These are phyloP conservation scores for Pungitius pungitius DNA, from an alignment of 2,113 vertebrate genomes.

Conservation along the genomic window DNA sequence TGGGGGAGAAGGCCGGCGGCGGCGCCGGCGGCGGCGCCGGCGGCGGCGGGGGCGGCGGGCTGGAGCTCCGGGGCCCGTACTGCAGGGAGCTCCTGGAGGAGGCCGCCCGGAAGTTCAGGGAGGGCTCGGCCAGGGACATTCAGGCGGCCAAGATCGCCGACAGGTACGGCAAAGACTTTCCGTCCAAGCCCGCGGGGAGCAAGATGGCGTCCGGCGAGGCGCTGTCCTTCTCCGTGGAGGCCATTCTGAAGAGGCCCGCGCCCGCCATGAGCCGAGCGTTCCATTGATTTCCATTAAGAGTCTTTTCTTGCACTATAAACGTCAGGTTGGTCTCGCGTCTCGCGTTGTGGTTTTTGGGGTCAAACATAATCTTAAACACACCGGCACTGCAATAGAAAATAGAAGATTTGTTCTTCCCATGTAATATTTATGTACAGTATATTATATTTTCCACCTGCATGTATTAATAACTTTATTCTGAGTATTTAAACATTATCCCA, in stretches of 20 bases:
- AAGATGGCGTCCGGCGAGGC: conserved; percentile 86
- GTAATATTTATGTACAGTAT: conserved; percentile 72
- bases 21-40: conserved; percentile 19
- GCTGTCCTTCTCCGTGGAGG: conserved; percentile 95
- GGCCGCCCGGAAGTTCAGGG: conserved; percentile 86
- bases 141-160: conserved; percentile 82
- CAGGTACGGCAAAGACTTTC: conserved; percentile 84
- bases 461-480: conserved; percentile 75
- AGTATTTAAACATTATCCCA: conserved; percentile 82
- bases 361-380: conserved; percentile 22
- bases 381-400: conserved; percentile 33
- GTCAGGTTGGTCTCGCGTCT: conserved; percentile 27
- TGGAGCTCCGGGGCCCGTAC: conserved; percentile 83
- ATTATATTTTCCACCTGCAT: conserved; percentile 75
- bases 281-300: conserved; percentile 69
- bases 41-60: conserved; percentile 16
- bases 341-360: neutral
- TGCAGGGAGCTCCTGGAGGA: conserved; percentile 90
- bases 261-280: conserved; percentile 84
- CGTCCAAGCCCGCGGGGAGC: conserved; percentile 83
- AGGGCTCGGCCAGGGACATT: conserved; percentile 82
- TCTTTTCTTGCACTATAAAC: conserved; percentile 57
- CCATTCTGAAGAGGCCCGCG: conserved; percentile 91
- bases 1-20: conserved; percentile 79
- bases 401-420: conserved; percentile 7